Evolutionary conservation across 2,797 vertebrate genomes (phyloP).

Genomic region (Euthynnus affinis): DNA sequence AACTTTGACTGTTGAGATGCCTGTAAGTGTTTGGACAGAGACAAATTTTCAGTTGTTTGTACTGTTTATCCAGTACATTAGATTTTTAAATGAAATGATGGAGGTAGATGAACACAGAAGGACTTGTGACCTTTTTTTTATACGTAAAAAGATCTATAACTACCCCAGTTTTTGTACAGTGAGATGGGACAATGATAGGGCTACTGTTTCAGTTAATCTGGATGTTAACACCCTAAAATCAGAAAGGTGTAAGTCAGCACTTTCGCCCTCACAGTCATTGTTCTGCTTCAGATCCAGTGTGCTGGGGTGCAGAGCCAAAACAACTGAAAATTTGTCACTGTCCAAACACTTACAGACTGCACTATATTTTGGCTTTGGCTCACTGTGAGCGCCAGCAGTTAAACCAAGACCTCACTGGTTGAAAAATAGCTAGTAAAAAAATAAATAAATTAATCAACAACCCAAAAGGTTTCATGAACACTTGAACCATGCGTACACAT

Average conservation of each 20-base stretch:
- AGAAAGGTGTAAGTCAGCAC: slow-evolving; percentile 1
- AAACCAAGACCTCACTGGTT: not conserved
- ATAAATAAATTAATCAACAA: not conserved
- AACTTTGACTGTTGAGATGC: not conserved
- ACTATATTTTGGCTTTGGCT: not conserved
- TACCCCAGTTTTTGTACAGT: not conserved
- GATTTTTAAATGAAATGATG: not conserved
- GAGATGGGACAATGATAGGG: not conserved
- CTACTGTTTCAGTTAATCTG: not conserved
- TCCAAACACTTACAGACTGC: not conserved
- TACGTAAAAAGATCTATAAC: not conserved
- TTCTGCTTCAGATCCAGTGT: not conserved
- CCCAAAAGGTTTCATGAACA: not conserved
- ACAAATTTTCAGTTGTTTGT: slow-evolving; percentile 9
- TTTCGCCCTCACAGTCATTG: not conserved
- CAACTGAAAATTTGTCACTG: not conserved
- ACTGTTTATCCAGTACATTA: not conserved
- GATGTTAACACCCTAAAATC: not conserved
- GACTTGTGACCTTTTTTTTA: not conserved
- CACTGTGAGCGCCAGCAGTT: not conserved
- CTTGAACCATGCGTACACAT: not conserved
- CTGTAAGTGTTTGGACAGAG: not conserved
- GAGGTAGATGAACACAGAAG: not conserved
- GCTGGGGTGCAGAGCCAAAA: slow-evolving; percentile 15
- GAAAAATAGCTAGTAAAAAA: not conserved